These are phyloP conservation scores for Rafetus swinhoei DNA, from an alignment of 2,113 vertebrate genomes.

Conservation along the genomic window DNA sequence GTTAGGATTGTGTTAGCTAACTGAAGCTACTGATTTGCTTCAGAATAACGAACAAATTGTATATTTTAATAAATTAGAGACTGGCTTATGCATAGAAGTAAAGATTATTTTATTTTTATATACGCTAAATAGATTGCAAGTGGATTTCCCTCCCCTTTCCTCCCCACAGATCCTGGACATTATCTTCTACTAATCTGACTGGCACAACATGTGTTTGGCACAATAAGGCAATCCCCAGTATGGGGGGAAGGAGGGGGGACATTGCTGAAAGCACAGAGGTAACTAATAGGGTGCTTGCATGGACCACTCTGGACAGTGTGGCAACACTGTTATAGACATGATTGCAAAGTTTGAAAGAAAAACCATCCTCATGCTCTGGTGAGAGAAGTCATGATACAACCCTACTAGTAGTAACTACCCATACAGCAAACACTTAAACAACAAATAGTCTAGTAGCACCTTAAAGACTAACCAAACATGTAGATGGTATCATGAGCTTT, in stretches of 20 bases:
- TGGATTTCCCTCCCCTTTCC: fast-evolving
- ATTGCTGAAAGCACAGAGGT: neutral
- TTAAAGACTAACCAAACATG: no score
- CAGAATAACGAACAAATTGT: neutral
- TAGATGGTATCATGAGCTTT: no score
- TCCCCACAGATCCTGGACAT: no score
- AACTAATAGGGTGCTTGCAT: neutral
- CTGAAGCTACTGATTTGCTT: neutral
- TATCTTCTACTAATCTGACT: neutral
- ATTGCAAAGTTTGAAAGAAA: neutral
- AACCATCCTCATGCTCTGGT: neutral
- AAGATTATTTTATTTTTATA: neutral
- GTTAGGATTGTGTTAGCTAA: neutral
- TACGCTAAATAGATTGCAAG: neutral
- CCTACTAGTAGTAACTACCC: neutral
- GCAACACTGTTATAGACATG: neutral
- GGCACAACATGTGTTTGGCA: neutral
- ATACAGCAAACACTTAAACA: no score
- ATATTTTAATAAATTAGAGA: neutral
- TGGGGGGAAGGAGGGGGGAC: neutral
- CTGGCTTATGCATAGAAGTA: neutral
- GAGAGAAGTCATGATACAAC: neutral
- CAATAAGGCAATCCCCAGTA: neutral
- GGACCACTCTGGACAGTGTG: neutral
- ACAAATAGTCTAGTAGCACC: no score